phyloP scores from a whole-genome alignment of 2,113 vertebrate species.

The Percina caprodes region DNA sequence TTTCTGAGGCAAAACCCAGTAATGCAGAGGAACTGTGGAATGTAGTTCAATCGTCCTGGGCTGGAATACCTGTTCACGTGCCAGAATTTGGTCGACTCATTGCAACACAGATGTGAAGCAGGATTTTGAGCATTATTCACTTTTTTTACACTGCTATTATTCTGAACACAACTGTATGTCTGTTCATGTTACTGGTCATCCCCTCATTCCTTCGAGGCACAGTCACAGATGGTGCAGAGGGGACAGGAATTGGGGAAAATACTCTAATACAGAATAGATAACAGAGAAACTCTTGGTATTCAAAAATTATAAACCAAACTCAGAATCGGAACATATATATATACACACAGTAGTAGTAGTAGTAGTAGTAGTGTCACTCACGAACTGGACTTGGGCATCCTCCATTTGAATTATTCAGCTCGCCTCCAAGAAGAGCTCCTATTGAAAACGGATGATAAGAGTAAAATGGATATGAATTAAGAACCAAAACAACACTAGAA shows the following conservation, averaged over 20 bases:
- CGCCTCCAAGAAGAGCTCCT: slow-evolving; percentile 96
- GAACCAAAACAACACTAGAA: background rate
- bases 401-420: slow-evolving; percentile 93
- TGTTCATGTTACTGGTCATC: slow-evolving; percentile 56
- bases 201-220: slow-evolving; percentile 40
- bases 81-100: too few species aligned
- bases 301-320: slow-evolving; percentile 18
- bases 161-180: slow-evolving; percentile 11
- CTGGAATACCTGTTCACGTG: too few species aligned
- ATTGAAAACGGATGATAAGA: slow-evolving; percentile 37
- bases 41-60: too few species aligned
- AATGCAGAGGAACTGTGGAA: too few species aligned
- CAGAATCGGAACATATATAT: slow-evolving; percentile 6
- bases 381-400: slow-evolving; percentile 97
- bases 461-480: background rate
- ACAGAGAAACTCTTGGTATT: slow-evolving; percentile 14
- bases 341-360: too few species aligned
- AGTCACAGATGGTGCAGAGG: slow-evolving; percentile 58
- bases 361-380: slow-evolving; percentile 82
- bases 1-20: too few species aligned
- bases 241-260: slow-evolving; percentile 25
- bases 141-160: too few species aligned
- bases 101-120: too few species aligned
- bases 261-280: slow-evolving; percentile 20
- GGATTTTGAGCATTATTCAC: too few species aligned